Base-by-base conservation (phyloP, 1,140 invertebrate genomes). In the Elymnias hypermnestra region DNA sequence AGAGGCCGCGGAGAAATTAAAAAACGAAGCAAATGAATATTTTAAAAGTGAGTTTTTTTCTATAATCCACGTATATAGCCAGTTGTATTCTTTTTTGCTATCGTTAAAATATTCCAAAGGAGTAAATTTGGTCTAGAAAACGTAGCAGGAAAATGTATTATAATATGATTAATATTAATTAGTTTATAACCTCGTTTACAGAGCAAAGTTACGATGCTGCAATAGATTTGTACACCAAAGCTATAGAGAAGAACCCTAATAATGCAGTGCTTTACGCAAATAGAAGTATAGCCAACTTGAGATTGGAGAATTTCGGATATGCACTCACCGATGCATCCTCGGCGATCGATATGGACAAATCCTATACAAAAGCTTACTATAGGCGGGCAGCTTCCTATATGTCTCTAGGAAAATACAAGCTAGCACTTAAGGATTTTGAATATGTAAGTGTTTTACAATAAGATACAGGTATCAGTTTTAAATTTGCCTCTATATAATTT, bases 371-470 rank as follows among this genome's bases (percentile, higher is more conserved):
- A 87, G 97, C 95, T 7, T 95, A 94, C 65, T 99, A 99, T 82
- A 92, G 98, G 71, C 88, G 98, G 75, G 98, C 98, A 0, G 95
- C 95, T 0, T 94, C 98, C 22, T 92, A 98, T 63, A 99, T 99
- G 97, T 96, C 97, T 17, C 83, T 99, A 58, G 97, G 97, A 52
- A 99, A 98, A 88, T 99, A 97, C 77, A 99, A 98, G 88, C 86
- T 95, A 77, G 98, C 98, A 0, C 88, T 99, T 33, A 95, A 93
- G 83, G 98, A 99, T 88, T 99, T 97, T 88, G 96, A 99, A 91
- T 93, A 94, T 78, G 97, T 98, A 87, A 87, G 87, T 81, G 75
- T 33, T 5, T 10, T 17, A 9, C 15, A 17, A 17, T 5, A 2
- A 5, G n/a, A n/a, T n/a, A n/a, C n/a, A n/a, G n/a, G n/a, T n/a